Conservation (phyloP, 2,888 invertebrate genomes). For the Lamellibrachia satsuma region DNA sequence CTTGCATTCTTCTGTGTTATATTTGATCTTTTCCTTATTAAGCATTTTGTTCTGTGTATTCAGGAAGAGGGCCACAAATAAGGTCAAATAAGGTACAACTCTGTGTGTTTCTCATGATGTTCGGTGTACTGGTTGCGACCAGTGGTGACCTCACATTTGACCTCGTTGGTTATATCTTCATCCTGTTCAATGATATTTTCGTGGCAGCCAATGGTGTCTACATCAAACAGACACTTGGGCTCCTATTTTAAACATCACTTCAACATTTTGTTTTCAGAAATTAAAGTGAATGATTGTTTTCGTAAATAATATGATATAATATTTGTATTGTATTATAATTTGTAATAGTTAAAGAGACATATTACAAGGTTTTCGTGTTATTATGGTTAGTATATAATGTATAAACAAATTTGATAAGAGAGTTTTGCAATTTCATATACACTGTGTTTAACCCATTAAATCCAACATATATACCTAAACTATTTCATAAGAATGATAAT, state of each 20-base stretch:
- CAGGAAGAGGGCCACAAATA: constrained; percentile 71
- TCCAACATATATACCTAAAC: no score
- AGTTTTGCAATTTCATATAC: no score
- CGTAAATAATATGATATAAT: not conserved
- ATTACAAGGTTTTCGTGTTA: no score
- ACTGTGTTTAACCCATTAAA: no score
- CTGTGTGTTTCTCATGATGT: constrained; percentile 94
- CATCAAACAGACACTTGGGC: constrained; percentile 90
- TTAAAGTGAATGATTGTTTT: not conserved
- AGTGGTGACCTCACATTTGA: constrained; percentile 89
- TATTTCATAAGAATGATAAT: no score
- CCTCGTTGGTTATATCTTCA: constrained; percentile 86
- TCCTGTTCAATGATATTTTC: constrained; percentile 89
- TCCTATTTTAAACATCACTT: not conserved
- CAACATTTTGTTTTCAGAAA: not conserved
- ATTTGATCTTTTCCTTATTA: constrained; percentile 95
- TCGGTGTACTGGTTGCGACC: constrained; percentile 91
- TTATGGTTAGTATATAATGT: no score
- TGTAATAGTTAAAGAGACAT: no score
- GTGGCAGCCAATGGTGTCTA: constrained; percentile 98
- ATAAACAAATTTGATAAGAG: no score
- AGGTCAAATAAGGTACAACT: constrained; percentile 86
- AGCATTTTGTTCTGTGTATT: constrained; percentile 88
- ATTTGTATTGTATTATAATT: no score
- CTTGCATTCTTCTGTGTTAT: no score